Conservation (phyloP, 2,797 vertebrate genomes). For the Tenualosa ilisha region DNA sequence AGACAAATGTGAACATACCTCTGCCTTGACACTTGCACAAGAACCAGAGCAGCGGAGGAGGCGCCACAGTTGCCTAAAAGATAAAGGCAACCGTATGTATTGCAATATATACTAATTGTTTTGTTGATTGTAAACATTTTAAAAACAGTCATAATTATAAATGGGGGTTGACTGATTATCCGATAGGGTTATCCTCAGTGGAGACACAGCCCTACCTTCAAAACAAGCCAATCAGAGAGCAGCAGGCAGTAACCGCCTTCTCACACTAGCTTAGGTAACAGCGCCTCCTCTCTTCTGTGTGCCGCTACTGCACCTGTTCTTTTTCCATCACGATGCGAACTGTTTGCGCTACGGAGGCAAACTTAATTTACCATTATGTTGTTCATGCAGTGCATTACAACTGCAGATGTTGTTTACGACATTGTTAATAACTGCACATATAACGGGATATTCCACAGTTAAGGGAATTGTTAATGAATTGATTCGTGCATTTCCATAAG, state of each 20-base stretch:
- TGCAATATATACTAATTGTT: no score
- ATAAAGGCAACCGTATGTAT: no score
- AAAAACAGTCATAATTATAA: no score
- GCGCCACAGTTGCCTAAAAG: no score
- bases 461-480: background rate
- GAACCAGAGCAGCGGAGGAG: no score
- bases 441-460: background rate
- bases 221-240: background rate
- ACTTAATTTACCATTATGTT: background rate
- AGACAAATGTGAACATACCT: no score
- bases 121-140: no score
- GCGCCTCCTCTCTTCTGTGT: background rate
- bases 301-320: background rate
- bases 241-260: background rate
- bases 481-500: background rate
- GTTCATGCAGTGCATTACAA: background rate
- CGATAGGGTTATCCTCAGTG: background rate
- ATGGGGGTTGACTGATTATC: background rate
- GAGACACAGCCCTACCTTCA: background rate
- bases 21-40: no score
- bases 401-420: background rate
- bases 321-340: background rate
- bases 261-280: background rate
- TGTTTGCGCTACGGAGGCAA: background rate
- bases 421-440: background rate